A percentile compares a stretch with the other conserved stretches of the same genome.
phyloP scores from a whole-genome alignment of 2,113 vertebrate genomes.

The Oxyura jamaicensis region DNA sequence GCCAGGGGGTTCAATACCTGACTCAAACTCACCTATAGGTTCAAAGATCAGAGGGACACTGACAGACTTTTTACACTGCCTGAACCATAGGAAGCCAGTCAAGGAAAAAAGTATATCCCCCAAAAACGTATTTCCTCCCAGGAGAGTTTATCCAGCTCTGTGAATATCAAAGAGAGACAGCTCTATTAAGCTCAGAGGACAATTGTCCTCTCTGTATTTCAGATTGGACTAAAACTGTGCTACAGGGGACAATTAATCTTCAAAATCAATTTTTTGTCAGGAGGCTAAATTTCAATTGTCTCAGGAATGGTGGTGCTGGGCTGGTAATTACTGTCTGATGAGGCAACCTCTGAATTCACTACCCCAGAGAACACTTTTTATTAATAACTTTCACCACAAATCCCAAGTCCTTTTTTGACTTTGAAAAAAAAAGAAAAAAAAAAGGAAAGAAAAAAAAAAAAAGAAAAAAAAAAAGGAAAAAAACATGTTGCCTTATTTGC shows the following conservation, averaged over 20 bases:
- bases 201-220: slow-evolving; percentile 24
- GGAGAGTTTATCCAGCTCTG: background rate
- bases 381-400: slow-evolving; percentile 22
- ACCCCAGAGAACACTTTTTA: background rate
- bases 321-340: slow-evolving; percentile 40
- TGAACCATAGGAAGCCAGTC: background rate
- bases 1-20: background rate
- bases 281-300: slow-evolving; percentile 54
- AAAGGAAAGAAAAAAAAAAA: background rate
- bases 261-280: slow-evolving; percentile 56
- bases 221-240: slow-evolving; percentile 20
- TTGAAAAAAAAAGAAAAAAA: background rate
- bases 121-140: background rate
- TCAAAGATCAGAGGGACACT: background rate
- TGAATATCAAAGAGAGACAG: background rate
- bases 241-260: slow-evolving; percentile 59
- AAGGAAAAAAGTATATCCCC: background rate
- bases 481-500: slow-evolving; percentile 9
- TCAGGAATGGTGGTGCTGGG: background rate
- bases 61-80: background rate
- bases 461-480: background rate
- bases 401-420: slow-evolving; percentile 7
- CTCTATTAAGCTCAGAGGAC: slow-evolving; percentile 47
- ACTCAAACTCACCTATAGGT: background rate
- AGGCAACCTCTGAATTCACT: background rate